Percentiles rank a stretch among this genome's conserved stretches.
Conservation (phyloP, 2,888 invertebrate species). For the Archips crataeganus region DNA sequence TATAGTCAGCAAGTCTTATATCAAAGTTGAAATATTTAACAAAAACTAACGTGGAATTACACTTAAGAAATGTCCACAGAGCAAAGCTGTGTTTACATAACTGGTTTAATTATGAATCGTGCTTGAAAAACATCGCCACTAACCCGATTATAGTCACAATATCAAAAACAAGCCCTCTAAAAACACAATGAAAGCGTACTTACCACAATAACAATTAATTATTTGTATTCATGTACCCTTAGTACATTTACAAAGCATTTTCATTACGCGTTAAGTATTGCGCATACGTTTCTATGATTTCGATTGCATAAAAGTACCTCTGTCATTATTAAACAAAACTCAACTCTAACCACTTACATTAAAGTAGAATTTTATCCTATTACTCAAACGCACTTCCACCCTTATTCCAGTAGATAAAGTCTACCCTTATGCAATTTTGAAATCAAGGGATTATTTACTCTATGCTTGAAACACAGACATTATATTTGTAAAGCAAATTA, state of each 20-base stretch:
- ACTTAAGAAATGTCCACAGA: background rate
- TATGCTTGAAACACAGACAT: background rate
- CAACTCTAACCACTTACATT: background rate
- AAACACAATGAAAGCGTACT: constrained; percentile 44
- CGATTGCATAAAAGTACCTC: constrained; percentile 40
- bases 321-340: background rate
- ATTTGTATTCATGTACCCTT: constrained; percentile 55
- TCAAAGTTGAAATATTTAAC: no score
- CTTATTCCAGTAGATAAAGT: background rate
- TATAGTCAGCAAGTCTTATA: no score
- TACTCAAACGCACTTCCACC: background rate
- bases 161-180: constrained; percentile 55
- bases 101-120: constrained; percentile 23
- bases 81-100: constrained; percentile 33
- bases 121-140: constrained; percentile 30
- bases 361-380: background rate
- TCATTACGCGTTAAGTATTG: constrained; percentile 62
- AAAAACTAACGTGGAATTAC: no score
- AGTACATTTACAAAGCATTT: constrained; percentile 56
- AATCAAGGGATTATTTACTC: background rate
- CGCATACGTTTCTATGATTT: constrained; percentile 68
- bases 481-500: background rate
- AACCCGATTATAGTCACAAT: constrained; percentile 39
- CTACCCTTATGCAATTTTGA: constrained; percentile 24
- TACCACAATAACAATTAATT: constrained; percentile 68